These are phyloP conservation scores for Henricia sp. DNA, from an alignment of 53 echinoderm and acorn worm species.

Conservation along the genomic window DNA sequence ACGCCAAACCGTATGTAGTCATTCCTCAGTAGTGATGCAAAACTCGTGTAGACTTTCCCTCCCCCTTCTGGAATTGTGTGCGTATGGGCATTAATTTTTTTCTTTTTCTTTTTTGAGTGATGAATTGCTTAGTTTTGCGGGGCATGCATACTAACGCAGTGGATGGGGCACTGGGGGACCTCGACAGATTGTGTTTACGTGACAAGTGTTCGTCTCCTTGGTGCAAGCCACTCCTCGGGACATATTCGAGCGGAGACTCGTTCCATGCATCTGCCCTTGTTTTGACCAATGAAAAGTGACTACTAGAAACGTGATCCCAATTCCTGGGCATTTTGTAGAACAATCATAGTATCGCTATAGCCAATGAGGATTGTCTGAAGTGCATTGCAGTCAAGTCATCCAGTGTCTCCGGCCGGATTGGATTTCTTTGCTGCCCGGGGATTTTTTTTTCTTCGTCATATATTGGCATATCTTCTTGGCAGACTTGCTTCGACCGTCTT, in stretches of 20 bases:
- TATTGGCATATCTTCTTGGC: not conserved
- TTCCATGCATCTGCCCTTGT: not conserved
- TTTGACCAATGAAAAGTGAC: slow-evolving; percentile 23
- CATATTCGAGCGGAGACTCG: not conserved
- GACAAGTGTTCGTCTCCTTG: not conserved
- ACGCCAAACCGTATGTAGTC: not conserved
- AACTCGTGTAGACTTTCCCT: too few species aligned
- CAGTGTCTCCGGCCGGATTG: slow-evolving; percentile 15
- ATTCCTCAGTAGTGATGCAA: too few species aligned
- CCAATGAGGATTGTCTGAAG: slow-evolving; percentile 21
- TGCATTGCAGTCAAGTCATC: slow-evolving; percentile 13
- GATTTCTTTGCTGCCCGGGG: slow-evolving; percentile 17
- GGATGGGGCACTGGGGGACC: too few species aligned
- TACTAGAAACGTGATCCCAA: slow-evolving; percentile 26
- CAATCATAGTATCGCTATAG: slow-evolving; percentile 1
- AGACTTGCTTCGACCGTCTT: too few species aligned
- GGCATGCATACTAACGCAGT: too few species aligned
- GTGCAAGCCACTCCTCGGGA: not conserved
- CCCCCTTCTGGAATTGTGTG: too few species aligned
- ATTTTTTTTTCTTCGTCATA: not conserved
- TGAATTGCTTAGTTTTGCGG: too few species aligned
- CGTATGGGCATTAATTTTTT: too few species aligned
- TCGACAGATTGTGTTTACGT: too few species aligned
- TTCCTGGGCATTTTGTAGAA: slow-evolving; percentile 13
- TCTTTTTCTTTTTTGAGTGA: too few species aligned